A percentile compares a stretch with the other conserved stretches of the same genome.
phyloP scores from a whole-genome alignment of 2,888 invertebrate genomes.

The Prenolepis imparis region DNA sequence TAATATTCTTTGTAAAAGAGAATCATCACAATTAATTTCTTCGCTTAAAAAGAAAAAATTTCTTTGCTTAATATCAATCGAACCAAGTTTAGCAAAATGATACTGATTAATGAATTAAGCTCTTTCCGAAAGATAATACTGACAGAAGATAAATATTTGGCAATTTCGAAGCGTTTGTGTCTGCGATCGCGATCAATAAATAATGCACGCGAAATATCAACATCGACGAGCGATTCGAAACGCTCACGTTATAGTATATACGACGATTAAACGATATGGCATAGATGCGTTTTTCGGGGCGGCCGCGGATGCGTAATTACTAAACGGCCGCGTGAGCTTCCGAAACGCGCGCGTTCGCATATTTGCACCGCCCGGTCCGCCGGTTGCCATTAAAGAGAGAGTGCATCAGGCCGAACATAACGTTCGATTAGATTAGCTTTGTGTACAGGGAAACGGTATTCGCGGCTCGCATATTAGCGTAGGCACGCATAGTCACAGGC shows the following conservation, averaged over 20 bases:
- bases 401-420: constrained; percentile 67
- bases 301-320: constrained; percentile 57
- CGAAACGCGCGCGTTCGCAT: constrained; percentile 54
- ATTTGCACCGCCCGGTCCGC: constrained; percentile 37
- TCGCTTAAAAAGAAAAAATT: background rate
- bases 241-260: constrained; percentile 28
- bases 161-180: constrained; percentile 35
- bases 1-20: background rate
- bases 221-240: constrained; percentile 44
- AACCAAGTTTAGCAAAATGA: constrained; percentile 28
- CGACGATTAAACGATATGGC: constrained; percentile 48
- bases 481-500: constrained; percentile 70
- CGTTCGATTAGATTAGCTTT: constrained; percentile 76
- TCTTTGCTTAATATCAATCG: too few relatives aligned
- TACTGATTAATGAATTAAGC: constrained; percentile 24
- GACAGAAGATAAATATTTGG: constrained; percentile 43
- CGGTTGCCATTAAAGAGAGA: constrained; percentile 37
- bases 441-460: constrained; percentile 71
- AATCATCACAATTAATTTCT: background rate
- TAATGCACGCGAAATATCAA: constrained; percentile 53
- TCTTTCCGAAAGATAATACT: constrained; percentile 28
- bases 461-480: constrained; percentile 74
- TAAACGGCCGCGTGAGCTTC: constrained; percentile 48
- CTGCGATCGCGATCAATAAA: constrained; percentile 52
- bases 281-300: constrained; percentile 54